A percentile compares a stretch with the other conserved stretches of the same genome.
These are phyloP conservation scores for Malurus melanocephalus DNA, from an alignment of 2,113 vertebrate species.

Conservation along the genomic window DNA sequence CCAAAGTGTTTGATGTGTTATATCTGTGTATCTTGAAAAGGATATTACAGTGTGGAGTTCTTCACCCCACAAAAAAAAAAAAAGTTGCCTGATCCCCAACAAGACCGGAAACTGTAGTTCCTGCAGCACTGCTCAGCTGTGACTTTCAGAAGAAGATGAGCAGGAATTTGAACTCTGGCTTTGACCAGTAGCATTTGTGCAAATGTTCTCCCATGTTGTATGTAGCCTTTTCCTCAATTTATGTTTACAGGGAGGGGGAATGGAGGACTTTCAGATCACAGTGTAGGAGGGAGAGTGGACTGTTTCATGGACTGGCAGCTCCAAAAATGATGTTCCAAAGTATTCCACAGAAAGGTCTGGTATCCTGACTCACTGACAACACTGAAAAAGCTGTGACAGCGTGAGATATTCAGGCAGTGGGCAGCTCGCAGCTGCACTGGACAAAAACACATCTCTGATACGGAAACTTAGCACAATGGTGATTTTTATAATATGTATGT, in stretches of 20 bases:
- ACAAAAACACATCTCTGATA: neutral
- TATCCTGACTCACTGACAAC: neutral
- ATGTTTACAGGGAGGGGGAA: neutral
- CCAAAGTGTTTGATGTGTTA: conserved; percentile 6
- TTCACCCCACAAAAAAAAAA: neutral
- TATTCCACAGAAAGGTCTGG: neutral
- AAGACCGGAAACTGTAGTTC: neutral
- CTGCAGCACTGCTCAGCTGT: neutral
- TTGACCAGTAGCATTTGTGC: neutral
- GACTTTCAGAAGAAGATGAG: neutral
- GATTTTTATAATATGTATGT: neutral
- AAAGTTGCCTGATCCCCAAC: neutral
- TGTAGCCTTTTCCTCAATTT: neutral
- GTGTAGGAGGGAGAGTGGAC: neutral
- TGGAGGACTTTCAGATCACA: neutral
- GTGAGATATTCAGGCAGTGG: neutral
- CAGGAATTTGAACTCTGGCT: neutral
- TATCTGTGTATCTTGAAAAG: conserved; percentile 35
- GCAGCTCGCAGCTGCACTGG: neutral
- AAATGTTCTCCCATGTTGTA: neutral
- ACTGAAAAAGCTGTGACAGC: neutral
- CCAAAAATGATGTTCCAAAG: neutral
- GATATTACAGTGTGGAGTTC: neutral
- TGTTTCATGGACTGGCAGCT: neutral
- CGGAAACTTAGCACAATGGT: neutral